Evolutionary conservation across 2,797 vertebrate genomes (phyloP), one percentile per base, ranked within the genome.

Genomic region (Nyctibius grandis): DNA sequence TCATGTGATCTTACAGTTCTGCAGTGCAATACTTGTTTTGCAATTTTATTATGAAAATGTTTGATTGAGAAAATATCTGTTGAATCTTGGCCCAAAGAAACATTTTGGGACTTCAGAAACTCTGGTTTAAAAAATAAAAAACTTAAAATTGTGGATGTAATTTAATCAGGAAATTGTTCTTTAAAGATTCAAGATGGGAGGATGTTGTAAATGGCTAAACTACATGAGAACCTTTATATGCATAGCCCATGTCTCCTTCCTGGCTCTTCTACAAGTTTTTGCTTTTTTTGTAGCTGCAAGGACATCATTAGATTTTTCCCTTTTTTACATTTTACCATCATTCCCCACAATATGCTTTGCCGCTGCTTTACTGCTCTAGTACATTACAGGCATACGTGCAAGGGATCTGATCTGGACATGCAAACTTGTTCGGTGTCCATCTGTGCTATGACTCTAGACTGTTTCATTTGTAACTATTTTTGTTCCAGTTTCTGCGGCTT

Each of bases 1-100:
- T 96, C 85, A 57, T 81, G 73, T 86, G 75, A 82, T 76, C 22
- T 78, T 72, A n/a, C 25, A 74, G 36, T 85, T 89, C 36, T 86
- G 36, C 73, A 48, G 48, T 80, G 33, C 19, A 10, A 33, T 60
- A 64, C 20, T 86, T 81, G 22, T 68, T 93, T 87, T 73, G 54
- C 23, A 9, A 7, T 40, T 12, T 45, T 64, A 7, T 57, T 88
- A 51, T 3, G 5, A 70, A 85, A 48, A 26, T 19, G 4, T 73
- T 76, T 47, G 47, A 61, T 33, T 68, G 61, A 38, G 47, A 60
- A 65, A 76, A 26, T 70, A 36, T 57, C 6, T 72, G 9, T 84
- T 80, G 69, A 77, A 26, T 78, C 31, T 74, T 88, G 48, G n/a
- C 53, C 54, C 22, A 51, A 18, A 70, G 4, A 88, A 91, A 28